phyloP scores from a whole-genome alignment of 2,797 vertebrate genomes.

The Varecia variegata region DNA sequence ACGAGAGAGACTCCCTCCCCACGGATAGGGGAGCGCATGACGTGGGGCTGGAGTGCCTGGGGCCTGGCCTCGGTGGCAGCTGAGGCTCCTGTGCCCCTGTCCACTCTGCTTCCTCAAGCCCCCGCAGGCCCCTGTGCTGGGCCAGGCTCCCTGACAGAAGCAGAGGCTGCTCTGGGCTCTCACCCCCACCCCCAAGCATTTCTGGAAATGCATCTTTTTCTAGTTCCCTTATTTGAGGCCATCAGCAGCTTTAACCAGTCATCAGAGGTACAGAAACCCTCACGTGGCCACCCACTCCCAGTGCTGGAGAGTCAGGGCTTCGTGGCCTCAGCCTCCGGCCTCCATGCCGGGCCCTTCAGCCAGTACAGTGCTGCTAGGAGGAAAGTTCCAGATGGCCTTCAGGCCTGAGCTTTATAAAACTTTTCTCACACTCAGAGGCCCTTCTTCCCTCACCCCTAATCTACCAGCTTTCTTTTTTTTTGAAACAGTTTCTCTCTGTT shows the following conservation, averaged over 20 bases:
- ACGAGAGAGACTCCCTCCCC: not conserved
- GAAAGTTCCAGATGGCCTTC: not conserved
- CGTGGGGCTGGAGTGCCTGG: not conserved
- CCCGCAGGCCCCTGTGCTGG: not conserved
- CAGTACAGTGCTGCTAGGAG: not conserved
- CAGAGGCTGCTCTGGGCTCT: not conserved
- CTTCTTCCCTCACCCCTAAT: not conserved
- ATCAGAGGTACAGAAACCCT: not conserved
- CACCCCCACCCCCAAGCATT: no score
- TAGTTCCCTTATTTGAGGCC: not conserved
- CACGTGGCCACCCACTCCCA: not conserved
- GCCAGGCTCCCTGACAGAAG: not conserved
- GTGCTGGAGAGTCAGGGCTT: not conserved
- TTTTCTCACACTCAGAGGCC: not conserved
- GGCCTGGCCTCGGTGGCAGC: not conserved
- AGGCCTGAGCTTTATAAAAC: not conserved
- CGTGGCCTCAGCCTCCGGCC: not conserved
- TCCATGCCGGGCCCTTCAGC: not conserved
- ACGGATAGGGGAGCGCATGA: not conserved
- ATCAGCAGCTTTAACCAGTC: not conserved
- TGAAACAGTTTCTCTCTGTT: no score
- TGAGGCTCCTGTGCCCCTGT: not conserved
- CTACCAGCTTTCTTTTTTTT: not conserved
- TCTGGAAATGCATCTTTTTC: not conserved
- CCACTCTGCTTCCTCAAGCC: not conserved